Percentiles rank a stretch among this genome's conserved stretches.
Evolutionary conservation across 92 coral and sea anemone genomes (phyloP).

Genomic region (Porites rus): DNA sequence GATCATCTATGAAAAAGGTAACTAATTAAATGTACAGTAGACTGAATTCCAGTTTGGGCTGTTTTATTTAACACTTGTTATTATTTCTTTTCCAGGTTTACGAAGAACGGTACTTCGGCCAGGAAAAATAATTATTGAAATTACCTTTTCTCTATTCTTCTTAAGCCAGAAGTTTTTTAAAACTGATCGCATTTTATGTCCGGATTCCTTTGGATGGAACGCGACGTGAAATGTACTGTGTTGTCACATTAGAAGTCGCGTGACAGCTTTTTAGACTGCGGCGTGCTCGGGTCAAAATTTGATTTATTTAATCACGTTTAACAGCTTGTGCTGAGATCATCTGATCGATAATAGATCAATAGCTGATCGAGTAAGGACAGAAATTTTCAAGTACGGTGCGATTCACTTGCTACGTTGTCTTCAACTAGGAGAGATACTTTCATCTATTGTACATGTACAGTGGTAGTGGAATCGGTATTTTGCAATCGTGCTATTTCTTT

Average conservation of each 20-base stretch:
- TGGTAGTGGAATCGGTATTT: not conserved
- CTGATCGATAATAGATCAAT: not conserved
- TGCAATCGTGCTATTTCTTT: not conserved
- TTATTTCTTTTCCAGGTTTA: constrained; percentile 44
- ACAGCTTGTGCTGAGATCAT: not conserved
- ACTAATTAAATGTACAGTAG: not conserved
- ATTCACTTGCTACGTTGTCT: not conserved
- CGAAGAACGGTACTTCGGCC: constrained; percentile 22
- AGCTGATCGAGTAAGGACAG: not conserved
- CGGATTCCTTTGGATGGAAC: constrained; percentile 7
- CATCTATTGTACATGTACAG: constrained; percentile 5
- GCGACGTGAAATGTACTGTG: not conserved
- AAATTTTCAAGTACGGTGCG: not conserved
- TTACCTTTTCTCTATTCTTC: not conserved
- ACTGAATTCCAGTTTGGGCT: too few species aligned
- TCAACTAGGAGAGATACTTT: not conserved
- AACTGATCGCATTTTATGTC: too few species aligned
- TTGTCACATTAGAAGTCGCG: not conserved
- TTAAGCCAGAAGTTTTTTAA: not conserved
- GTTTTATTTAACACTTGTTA: too few species aligned
- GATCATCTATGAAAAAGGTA: constrained; percentile 91
- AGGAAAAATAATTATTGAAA: constrained; percentile 10
- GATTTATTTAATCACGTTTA: not conserved
- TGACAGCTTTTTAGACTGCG: not conserved
- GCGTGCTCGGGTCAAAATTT: not conserved